Evolutionary conservation across 2,113 vertebrate genomes (phyloP).

Genomic region (Neotragus pygmaeus): DNA sequence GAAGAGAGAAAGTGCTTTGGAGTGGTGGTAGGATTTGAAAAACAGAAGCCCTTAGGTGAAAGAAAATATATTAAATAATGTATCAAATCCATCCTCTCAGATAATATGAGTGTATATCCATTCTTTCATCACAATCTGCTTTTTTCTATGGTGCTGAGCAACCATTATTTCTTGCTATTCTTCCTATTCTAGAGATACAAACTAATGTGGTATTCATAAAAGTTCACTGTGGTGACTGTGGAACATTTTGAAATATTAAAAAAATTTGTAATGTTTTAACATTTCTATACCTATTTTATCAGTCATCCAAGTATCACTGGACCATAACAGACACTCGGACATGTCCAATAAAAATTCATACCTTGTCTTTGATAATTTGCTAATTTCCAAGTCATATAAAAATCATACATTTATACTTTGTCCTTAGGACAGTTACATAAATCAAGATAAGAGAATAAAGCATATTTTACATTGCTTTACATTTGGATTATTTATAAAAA

Average conservation of each 20-base stretch:
- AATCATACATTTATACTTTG: background rate
- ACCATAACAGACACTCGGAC: background rate
- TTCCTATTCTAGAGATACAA: background rate
- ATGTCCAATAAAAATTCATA: background rate
- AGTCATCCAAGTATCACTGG: background rate
- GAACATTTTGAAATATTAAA: background rate
- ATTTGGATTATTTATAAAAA: background rate
- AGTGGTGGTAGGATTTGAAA: background rate
- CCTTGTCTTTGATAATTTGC: background rate
- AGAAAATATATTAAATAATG: background rate
- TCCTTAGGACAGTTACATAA: background rate
- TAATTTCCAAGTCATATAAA: background rate
- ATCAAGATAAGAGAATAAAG: slow-evolving; percentile 3
- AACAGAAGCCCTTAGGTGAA: background rate
- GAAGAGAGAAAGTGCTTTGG: background rate
- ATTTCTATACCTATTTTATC: background rate
- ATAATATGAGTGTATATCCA: background rate
- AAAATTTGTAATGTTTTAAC: background rate
- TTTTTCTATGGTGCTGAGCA: background rate
- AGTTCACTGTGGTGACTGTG: background rate
- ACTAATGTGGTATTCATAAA: background rate
- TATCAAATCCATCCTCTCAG: background rate
- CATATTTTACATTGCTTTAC: background rate
- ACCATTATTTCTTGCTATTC: background rate
- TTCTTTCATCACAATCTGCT: background rate